These are phyloP conservation scores for Rhipidura dahli DNA, from an alignment of 2,113 vertebrate genomes.

Conservation along the genomic window DNA sequence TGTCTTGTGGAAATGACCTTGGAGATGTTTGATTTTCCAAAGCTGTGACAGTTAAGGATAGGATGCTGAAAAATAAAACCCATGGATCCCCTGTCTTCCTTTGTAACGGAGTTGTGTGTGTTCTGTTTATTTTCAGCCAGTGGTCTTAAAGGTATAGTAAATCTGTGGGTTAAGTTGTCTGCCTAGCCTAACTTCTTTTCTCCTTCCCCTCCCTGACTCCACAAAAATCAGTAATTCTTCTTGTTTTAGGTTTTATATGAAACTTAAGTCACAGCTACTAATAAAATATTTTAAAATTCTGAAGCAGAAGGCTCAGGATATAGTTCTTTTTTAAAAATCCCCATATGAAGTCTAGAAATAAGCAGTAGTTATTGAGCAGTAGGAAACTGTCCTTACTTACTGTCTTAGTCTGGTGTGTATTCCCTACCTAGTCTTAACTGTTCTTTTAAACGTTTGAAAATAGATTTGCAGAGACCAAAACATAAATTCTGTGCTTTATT, in stretches of 20 bases:
- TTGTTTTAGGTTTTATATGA: neutral
- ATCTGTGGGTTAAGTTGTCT: neutral
- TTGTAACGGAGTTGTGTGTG: neutral
- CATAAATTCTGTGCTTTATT: neutral
- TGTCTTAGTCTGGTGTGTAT: neutral
- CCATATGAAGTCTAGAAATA: neutral
- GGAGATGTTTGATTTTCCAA: neutral
- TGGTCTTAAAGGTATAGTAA: neutral
- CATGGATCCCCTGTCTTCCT: accelerated
- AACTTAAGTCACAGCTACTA: neutral
- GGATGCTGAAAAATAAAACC: neutral
- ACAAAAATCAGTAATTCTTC: neutral
- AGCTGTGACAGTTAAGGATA: neutral
- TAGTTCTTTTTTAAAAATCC: neutral
- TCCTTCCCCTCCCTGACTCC: neutral
- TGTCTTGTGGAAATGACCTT: neutral
- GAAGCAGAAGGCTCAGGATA: neutral
- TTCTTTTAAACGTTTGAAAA: neutral
- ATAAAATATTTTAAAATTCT: neutral
- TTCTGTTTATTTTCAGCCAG: neutral
- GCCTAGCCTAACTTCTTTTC: neutral
- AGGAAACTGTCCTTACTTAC: neutral
- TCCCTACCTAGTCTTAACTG: neutral
- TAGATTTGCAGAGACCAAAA: neutral
- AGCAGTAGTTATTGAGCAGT: neutral